Base-by-base conservation (phyloP, 2,888 invertebrate species). In the Hydriomena furcata region DNA sequence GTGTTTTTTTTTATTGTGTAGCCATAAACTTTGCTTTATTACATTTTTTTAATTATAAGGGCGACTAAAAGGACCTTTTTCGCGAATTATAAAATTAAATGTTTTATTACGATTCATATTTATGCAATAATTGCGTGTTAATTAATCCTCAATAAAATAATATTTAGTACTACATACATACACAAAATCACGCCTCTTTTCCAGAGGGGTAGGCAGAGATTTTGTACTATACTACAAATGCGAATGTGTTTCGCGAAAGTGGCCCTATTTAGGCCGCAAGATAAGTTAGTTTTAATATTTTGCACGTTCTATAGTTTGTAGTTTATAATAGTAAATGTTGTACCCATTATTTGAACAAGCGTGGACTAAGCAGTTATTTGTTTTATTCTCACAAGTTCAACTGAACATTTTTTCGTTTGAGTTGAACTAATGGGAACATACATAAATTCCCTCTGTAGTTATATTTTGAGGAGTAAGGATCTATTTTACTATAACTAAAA, bases 401-500 rank as follows among this genome's bases (percentile, higher is more conserved):
- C 31, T 38, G 12, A 30, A 1, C 6, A 40, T 40, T 0, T 24
- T 32, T 24, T 7, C 6, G 5, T 17, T 42, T 42, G n/a, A 12
- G 37, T 50, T 32, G 17, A 28, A 44, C 37, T 28, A 21, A 7
- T 17, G 17, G 23, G 27, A 12, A 21, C 12, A 24, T 13, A 28
- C 11, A 7, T 28, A 25, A 21, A 31, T 35, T 32, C 30, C 30
- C 32, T 30, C 27, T 44, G 21, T 38, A 40, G 38, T 41, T 45
- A 31, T 32, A 34, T 38, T 31, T 28, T 40, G 49, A 54, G 48
- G 54, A 56, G 36, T 50, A 36, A 54, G 47, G 47, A 54, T 52
- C 52, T 54, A 50, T 50, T 52, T 53, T 48, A 42, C 30, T 47
- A 36, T 48, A 50, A 48, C 36, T 38, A 49, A 59, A 61, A 58